A percentile compares a stretch with the other conserved stretches of the same genome.
Conservation (phyloP, 2,888 invertebrate species). For the Xanthia togata region DNA sequence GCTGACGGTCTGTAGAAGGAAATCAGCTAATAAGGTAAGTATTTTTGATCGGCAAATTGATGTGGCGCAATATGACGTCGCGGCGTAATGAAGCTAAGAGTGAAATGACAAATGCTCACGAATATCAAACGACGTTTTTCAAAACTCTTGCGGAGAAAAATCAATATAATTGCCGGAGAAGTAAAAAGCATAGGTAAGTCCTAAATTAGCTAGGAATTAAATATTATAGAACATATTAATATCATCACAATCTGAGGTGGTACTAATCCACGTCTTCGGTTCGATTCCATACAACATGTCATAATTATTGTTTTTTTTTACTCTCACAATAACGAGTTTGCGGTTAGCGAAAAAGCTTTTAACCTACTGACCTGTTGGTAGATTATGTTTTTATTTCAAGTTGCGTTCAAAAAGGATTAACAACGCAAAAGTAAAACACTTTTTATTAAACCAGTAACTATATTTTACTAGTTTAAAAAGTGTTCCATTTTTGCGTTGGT, state of each 20-base stretch:
- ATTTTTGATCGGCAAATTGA: neutral
- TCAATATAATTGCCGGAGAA: neutral
- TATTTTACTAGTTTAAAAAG: too few species aligned
- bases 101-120: neutral
- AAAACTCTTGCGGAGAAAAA: neutral
- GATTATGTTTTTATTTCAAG: conserved; percentile 8
- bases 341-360: neutral
- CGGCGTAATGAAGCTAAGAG: neutral
- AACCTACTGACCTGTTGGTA: neutral
- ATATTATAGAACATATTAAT: neutral
- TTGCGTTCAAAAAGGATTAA: neutral
- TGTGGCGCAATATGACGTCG: neutral
- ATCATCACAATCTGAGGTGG: neutral
- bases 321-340: too few species aligned
- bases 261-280: neutral
- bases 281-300: neutral
- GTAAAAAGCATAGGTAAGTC: too few species aligned
- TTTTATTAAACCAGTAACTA: too few species aligned
- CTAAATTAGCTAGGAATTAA: too few species aligned
- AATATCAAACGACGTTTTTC: neutral
- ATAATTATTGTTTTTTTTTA: too few species aligned
- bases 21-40: neutral
- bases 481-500: too few species aligned
- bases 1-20: neutral
- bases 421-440: neutral